These are phyloP conservation scores for Hippocampus comes DNA, from an alignment of 2,113 vertebrate species.

Conservation along the genomic window DNA sequence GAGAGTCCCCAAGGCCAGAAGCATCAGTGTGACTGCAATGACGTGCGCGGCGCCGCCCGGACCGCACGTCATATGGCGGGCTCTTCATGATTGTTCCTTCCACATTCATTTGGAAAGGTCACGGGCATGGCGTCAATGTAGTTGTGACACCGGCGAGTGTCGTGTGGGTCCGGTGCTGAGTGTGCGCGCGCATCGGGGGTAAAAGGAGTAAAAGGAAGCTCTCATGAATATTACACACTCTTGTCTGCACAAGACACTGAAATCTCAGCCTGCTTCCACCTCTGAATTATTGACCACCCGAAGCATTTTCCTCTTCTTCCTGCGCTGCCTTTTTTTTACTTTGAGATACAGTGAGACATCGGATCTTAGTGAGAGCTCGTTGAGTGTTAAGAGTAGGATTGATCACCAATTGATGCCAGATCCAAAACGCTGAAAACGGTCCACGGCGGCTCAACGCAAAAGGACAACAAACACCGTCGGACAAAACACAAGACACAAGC, in stretches of 20 bases:
- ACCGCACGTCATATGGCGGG: background rate
- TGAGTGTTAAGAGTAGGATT: background rate
- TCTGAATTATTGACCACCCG: constrained; percentile 66
- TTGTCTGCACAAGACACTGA: constrained; percentile 56
- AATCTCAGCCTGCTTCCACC: constrained; percentile 63
- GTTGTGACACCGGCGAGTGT: background rate
- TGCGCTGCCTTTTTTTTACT: background rate
- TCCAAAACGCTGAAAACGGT: background rate
- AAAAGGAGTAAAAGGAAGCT: constrained; percentile 9
- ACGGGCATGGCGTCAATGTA: background rate
- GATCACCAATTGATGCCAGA: too few species aligned
- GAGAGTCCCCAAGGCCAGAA: background rate
- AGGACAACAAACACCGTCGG: too few species aligned
- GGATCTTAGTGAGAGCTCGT: background rate
- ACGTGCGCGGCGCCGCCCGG: background rate
- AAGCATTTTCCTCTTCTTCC: constrained; percentile 50
- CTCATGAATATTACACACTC: constrained; percentile 67
- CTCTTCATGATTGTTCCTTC: background rate
- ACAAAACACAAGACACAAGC: too few species aligned
- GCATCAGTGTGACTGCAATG: background rate
- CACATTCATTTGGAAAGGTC: background rate
- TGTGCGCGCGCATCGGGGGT: background rate
- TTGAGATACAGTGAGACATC: background rate
- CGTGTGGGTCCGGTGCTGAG: background rate
- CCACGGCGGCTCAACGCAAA: too few species aligned